A percentile compares a stretch with the other conserved stretches of the same genome.
These are phyloP conservation scores for Ianthella basta DNA, from an alignment of 37 sponge, comb jelly and placozoan species.

Conservation along the genomic window DNA sequence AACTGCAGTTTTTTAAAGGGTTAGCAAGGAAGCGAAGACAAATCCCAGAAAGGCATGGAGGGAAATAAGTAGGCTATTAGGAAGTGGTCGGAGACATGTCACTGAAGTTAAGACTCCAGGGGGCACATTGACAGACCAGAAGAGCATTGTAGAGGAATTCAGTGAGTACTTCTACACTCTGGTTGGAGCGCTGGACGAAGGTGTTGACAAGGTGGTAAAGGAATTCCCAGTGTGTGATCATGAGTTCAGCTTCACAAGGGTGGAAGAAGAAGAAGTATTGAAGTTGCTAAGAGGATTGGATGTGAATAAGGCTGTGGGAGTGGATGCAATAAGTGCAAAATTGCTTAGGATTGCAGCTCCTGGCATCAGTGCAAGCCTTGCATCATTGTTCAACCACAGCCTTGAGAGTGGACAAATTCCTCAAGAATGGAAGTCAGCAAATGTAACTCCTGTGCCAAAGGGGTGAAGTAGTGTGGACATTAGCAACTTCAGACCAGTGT, in stretches of 20 bases:
- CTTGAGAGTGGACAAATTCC: constrained; percentile 1
- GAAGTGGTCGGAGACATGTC: neutral
- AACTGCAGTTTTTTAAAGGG: neutral
- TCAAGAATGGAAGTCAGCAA: constrained; percentile 16
- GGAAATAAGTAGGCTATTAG: constrained; percentile 18
- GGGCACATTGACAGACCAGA: neutral
- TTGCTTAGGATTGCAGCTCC: neutral
- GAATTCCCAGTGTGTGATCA: neutral
- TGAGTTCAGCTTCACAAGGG: constrained; percentile 7
- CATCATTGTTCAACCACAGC: constrained; percentile 21
- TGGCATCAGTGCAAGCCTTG: neutral
- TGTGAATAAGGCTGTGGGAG: constrained; percentile 6
- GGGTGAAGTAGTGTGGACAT: neutral
- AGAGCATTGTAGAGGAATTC: constrained; percentile 36
- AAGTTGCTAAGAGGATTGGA: constrained; percentile 4
- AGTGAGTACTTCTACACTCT: constrained; percentile 19
- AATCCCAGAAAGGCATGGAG: constrained; percentile 41
- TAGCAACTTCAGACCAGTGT: constrained; percentile 22
- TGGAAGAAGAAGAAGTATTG: no score
- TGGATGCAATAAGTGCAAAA: constrained; percentile 11
- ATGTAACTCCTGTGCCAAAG: neutral
- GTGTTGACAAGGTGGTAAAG: neutral
- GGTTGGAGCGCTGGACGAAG: neutral
- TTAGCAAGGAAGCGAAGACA: constrained; percentile 4
- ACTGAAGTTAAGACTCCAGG: neutral